phyloP scores from a whole-genome alignment of 2,797 vertebrate species.

The Decapterus maruadsi region DNA sequence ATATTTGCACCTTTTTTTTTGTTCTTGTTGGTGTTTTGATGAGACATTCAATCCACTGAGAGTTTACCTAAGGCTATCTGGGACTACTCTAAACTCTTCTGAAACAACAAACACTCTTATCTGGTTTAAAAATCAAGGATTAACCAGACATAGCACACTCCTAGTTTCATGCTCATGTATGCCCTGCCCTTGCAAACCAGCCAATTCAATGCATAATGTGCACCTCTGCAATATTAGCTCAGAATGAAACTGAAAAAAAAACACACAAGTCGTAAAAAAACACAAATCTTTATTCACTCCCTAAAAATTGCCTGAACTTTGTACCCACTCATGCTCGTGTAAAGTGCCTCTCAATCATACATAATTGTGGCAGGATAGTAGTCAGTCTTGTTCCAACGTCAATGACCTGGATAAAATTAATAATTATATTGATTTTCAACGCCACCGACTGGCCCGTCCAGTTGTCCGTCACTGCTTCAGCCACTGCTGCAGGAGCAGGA shows the following conservation, averaged over 20 bases:
- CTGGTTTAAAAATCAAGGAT: neutral
- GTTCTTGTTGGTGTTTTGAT: neutral
- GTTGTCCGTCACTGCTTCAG: conserved; percentile 65
- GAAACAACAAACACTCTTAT: neutral
- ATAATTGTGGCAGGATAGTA: conserved; percentile 22
- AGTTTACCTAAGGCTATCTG: neutral
- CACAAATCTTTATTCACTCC: conserved; percentile 45
- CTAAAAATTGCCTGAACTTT: conserved; percentile 10
- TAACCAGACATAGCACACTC: neutral
- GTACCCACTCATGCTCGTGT: neutral
- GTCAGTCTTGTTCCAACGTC: conserved; percentile 16
- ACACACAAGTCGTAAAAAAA: neutral
- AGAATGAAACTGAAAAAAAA: conserved; percentile 14
- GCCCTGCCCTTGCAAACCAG: neutral
- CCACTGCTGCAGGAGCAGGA: conserved; percentile 80
- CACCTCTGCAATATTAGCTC: conserved; percentile 2
- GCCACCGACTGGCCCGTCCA: neutral
- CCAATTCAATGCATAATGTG: neutral
- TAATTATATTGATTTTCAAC: conserved; percentile 9
- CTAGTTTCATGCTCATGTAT: neutral
- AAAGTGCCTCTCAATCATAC: conserved; percentile 49
- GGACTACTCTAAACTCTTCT: neutral
- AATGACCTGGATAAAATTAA: conserved; percentile 5
- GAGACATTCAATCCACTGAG: neutral
- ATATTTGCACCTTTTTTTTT: neutral